Evolutionary conservation across 2,888 invertebrate genomes (phyloP).

Genomic region (Hemistola chrysoprasaria): DNA sequence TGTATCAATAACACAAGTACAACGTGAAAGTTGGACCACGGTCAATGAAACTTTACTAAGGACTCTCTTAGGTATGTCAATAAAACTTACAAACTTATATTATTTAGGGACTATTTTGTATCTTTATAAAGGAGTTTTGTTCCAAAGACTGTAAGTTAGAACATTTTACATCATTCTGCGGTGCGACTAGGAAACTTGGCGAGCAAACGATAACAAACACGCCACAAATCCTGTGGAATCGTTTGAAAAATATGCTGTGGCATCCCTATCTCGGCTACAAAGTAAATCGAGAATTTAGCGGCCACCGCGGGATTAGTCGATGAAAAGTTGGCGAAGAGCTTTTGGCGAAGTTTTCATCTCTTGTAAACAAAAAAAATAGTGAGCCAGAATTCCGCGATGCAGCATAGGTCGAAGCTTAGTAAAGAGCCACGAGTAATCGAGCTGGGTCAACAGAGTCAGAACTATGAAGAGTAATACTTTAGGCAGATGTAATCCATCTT

Average conservation of each 20-base stretch:
- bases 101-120: conserved; percentile 56
- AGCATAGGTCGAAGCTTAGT: conserved; percentile 38
- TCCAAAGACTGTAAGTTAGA: not conserved
- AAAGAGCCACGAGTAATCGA: conserved; percentile 53
- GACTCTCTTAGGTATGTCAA: conserved; percentile 54
- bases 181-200: conserved; percentile 36
- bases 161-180: not conserved
- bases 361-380: conserved; percentile 53
- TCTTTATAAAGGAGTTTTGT: conserved; percentile 48
- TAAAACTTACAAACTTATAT: conserved; percentile 70
- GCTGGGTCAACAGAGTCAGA: conserved; percentile 28
- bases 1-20: conserved; percentile 67
- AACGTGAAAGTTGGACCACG: conserved; percentile 55
- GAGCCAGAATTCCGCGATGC: conserved; percentile 1
- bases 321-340: conserved; percentile 59
- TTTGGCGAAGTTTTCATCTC: conserved; percentile 68
- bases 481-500: conserved; percentile 31
- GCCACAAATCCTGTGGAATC: conserved; percentile 59
- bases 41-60: conserved; percentile 64
- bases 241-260: conserved; percentile 72
- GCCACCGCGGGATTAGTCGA: conserved; percentile 68
- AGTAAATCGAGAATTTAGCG: conserved; percentile 76
- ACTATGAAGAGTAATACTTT: conserved; percentile 54
- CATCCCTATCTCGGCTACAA: conserved; percentile 62
- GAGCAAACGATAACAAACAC: conserved; percentile 68